Evolutionary conservation across 2,797 vertebrate species (phyloP), one percentile per base, ranked within the genome.

Genomic region (Cyclura pinguis): DNA sequence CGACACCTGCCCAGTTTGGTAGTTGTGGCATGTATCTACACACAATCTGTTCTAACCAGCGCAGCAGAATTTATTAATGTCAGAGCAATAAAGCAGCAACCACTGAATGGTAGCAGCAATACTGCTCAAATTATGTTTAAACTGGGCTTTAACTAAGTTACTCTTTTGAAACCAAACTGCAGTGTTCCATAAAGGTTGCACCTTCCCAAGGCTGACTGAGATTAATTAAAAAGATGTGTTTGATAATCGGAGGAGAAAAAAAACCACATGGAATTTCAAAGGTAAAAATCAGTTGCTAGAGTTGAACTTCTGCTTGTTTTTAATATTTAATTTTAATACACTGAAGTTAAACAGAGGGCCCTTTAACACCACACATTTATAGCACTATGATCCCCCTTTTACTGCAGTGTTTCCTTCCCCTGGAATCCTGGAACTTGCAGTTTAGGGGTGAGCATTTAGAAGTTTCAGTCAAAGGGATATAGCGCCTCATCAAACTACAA

Each of bases 181-280:
- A 92, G 62, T 57, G 87, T 92, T 92, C 87, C 67, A n/a, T 1
- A 91, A 27, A 76, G 92, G 88, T 94, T 62, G n/a, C 89, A 91
- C 38, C 87, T 86, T 91, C 76, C 29, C 89, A 77, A 13, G 32
- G 8, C 73, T 38, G 74, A 86, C 64, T 84, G 86, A 94, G 93
- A 91, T 82, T 59, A 80, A 12, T 12, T 77, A 59, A 72, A 38
- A 91, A 93, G 0, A 20, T 74, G 87, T 86, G 7, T 0, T 93
- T 82, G 93, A 0, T 3, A 84, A 67, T 69, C 52, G 90, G 92
- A 85, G 88, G 92, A 77, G 8, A 10, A 0, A 93, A 87, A 42
- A 78, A 80, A 18, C 6, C 22, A 73, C 88, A 55, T 77, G 81
- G 76, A 86, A 82, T 57, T 74, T 86, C 80, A 90, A 91, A 85